Evolutionary conservation across 2,888 invertebrate genomes (phyloP), one percentile per base, ranked within the genome.

Genomic region (Aspidiotus destructor): DNA sequence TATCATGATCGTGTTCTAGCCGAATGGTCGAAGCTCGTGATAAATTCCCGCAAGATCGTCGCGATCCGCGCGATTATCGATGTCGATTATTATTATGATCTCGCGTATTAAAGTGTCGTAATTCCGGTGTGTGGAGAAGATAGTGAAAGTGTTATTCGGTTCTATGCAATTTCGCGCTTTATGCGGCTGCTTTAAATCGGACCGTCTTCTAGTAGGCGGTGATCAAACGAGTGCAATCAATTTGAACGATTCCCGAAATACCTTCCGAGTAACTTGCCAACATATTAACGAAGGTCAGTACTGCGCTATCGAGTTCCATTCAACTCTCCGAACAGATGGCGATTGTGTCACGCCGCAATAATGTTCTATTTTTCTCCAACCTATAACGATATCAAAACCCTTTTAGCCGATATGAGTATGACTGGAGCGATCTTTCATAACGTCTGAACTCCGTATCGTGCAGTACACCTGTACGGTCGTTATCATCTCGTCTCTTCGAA

Each of bases 171-270:
- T 63, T 52, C 63, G 63, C 48, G 53, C 53, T 63, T 52, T 63
- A 63, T 63, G 63, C 63, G 63, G 63, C 41, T 63, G 63, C 40
- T 63, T 63, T 53, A 63, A 53, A 63, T 63, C 63, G 9, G 63
- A 63, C 63, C 63, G 63, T 63, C 63, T 63, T 63, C 28, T 63
- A 52, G 63, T 63, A 63, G 63, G 63, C 63, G 63, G 63, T 53
- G 63, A 63, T 63, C 52, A 48, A 41, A 63, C 52, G 52, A 48
- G 52, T 63, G 28, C 53, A 52, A 53, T 17, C 40, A 52, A 53
- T 15, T 53, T 53, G 16, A 63, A 48, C 41, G 63, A 41, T 41
- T 16, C 41, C 53, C 52, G 13, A 40, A 63, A 63, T 41, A 52
- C 63, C 52, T 41, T 53, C 53, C 17, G 17, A 41, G 52, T 53